Conservation (phyloP, 2,888 invertebrate species). For the Philereme vetulata region DNA sequence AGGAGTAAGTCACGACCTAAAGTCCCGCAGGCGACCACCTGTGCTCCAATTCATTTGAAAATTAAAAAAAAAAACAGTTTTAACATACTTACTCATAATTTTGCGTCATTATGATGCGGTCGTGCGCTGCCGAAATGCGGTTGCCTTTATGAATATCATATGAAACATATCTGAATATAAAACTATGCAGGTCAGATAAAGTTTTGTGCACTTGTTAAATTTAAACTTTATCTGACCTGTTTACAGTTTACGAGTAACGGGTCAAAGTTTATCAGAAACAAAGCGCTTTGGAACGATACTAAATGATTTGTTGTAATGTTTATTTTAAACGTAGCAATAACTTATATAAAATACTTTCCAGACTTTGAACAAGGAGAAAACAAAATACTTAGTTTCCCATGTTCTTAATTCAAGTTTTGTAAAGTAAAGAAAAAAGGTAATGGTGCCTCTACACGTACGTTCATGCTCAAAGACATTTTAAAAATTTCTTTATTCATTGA, state of each 20-base stretch:
- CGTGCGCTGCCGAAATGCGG: conserved; percentile 57
- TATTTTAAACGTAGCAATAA: neutral
- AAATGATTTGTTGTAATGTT: conserved; percentile 12
- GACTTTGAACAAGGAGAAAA: no score
- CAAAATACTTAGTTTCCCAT: no score
- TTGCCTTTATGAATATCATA: conserved; percentile 47
- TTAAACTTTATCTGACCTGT: conserved; percentile 20
- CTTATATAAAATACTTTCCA: neutral
- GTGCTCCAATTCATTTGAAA: conserved; percentile 61
- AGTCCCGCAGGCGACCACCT: conserved; percentile 74
- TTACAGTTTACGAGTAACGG: conserved; percentile 13
- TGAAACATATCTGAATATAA: conserved; percentile 9
- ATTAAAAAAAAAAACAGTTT: conserved; percentile 48
- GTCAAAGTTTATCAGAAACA: conserved; percentile 32
- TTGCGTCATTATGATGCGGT: conserved; percentile 59
- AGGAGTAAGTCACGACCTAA: conserved; percentile 77
- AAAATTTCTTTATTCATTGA: no score
- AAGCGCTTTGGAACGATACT: conserved; percentile 27
- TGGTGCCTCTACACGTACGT: no score
- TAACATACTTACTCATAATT: conserved; percentile 60
- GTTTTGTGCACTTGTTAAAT: no score
- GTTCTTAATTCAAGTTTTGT: no score
- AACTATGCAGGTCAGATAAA: neutral
- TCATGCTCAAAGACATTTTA: no score
- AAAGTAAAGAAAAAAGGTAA: no score